Evolutionary conservation across 2,888 invertebrate genomes (phyloP).

Genomic region (Caenorhabditis panamensis): DNA sequence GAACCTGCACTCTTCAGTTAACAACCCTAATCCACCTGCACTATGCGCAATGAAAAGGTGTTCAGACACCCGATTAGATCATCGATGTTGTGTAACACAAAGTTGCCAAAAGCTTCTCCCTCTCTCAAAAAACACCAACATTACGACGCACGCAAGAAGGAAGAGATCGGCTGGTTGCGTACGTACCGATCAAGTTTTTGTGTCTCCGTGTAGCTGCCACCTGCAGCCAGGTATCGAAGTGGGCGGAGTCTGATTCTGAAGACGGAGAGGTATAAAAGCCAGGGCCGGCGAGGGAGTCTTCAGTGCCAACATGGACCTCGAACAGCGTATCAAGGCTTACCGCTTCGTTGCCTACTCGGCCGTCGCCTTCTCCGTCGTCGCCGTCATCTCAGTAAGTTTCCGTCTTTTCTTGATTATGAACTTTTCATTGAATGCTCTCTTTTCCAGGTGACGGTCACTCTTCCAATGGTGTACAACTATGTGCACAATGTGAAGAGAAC

Average conservation of each 20-base stretch:
- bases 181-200: slow-evolving; percentile 45
- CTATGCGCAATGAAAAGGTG: slow-evolving; percentile 12
- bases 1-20: not conserved
- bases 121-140: slow-evolving; percentile 30
- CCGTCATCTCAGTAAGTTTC: slow-evolving; percentile 61
- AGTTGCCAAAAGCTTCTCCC: slow-evolving; percentile 35
- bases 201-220: slow-evolving; percentile 21
- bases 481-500: slow-evolving; percentile 63
- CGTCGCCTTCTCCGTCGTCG: slow-evolving; percentile 67
- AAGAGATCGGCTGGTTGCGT: slow-evolving; percentile 35
- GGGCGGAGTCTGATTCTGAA: slow-evolving; percentile 31
- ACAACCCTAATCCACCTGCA: slow-evolving; percentile 22
- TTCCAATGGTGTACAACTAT: too few species aligned
- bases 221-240: slow-evolving; percentile 34
- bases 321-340: slow-evolving; percentile 66
- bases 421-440: not conserved
- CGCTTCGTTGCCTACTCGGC: slow-evolving; percentile 69
- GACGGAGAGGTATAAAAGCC: slow-evolving; percentile 35
- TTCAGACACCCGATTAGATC: slow-evolving; percentile 38
- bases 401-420: not conserved
- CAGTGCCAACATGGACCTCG: slow-evolving; percentile 63
- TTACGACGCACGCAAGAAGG: slow-evolving; percentile 24
- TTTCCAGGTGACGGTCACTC: slow-evolving; percentile 62
- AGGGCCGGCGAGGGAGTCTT: not conserved
- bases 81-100: slow-evolving; percentile 34